Base-by-base conservation (phyloP, 2,113 vertebrate species). In the Lamprologus tigripictilis region DNA sequence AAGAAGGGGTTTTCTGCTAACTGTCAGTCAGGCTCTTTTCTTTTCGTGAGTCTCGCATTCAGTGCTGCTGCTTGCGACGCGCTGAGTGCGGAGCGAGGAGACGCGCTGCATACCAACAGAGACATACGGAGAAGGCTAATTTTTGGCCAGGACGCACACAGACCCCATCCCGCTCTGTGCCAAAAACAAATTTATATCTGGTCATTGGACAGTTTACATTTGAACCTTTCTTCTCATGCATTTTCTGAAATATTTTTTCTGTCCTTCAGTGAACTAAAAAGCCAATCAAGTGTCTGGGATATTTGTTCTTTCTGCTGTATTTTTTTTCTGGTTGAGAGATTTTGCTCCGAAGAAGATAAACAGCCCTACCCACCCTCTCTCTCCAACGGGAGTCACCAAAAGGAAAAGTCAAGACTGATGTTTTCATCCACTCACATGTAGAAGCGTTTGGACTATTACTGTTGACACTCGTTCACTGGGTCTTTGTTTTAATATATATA, bases 61-160 rank as follows among this genome's bases (percentile, higher is more conserved):
- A 80, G 83, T 89, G 90, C 93, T 90, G 93, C 91, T 95, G 92
- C 71, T 91, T 95, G 94, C 91, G 94, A 95, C 94, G 95, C 95
- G 90, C 92, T 58, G 92, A 94, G 91, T 94, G 91, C 94, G 90
- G 92, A 95, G 92, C 90, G 88, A 83, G 91, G 93, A 92, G 93
- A 81, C 94, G 94, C 95, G 92, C 94, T 96, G 95, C 96, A 96
- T 95, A 95, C 95, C 92, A 94, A 93, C 92, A 89, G 91, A 93
- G 86, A 90, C 85, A 66, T 16, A 86, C 88, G 55, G 86, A 92
- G 49, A 80, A 73, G 89, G 87, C 86, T 84, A 86, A 90, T 91
- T 87, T 92, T 81, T 71, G 88, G 14, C 58, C 90, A 55, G 89
- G 89, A 93, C 90, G 82, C 90, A 63, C 87, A 68, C 87, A 82